Percentiles rank a stretch among this genome's conserved stretches.
phyloP scores from a whole-genome alignment of 2,113 vertebrate genomes.

The Brachirus orientalis region DNA sequence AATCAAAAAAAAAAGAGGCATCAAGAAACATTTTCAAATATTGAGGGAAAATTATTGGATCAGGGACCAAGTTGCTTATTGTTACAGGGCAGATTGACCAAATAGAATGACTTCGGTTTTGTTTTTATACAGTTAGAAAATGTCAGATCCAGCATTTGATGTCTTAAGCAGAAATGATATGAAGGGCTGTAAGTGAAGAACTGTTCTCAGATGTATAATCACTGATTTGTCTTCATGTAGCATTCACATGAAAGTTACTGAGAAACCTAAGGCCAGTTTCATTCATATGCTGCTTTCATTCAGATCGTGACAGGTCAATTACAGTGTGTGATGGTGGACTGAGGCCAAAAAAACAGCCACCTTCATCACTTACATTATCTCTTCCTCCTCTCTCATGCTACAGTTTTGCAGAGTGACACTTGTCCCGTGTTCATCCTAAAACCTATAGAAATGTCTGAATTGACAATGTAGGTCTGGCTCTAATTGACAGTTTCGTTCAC shows the following conservation, averaged over 20 bases:
- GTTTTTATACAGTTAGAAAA: no score
- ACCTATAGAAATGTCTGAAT: conserved; percentile 36
- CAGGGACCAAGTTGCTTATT: no score
- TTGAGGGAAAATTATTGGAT: no score
- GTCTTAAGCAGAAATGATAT: no score
- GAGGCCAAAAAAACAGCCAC: conserved; percentile 11
- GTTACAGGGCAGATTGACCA: no score
- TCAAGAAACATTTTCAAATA: no score
- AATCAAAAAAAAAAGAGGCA: no score
- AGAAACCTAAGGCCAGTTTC: background rate
- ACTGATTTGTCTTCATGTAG: background rate
- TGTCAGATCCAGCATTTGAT: no score
- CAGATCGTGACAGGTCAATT: conserved; percentile 17
- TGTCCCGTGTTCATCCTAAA: conserved; percentile 12
- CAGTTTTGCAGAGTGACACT: background rate
- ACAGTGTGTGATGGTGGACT: conserved; percentile 12
- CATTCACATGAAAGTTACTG: background rate
- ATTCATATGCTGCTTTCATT: conserved; percentile 29
- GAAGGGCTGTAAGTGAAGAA: no score
- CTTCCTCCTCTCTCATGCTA: background rate
- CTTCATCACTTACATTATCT: background rate
- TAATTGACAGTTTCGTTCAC: conserved; percentile 72
- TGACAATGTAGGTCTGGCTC: conserved; percentile 48
- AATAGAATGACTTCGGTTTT: no score
- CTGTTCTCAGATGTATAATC: no score